These are phyloP conservation scores for Pleuronectes platessa DNA, from an alignment of 2,113 vertebrate species.

Conservation along the genomic window DNA sequence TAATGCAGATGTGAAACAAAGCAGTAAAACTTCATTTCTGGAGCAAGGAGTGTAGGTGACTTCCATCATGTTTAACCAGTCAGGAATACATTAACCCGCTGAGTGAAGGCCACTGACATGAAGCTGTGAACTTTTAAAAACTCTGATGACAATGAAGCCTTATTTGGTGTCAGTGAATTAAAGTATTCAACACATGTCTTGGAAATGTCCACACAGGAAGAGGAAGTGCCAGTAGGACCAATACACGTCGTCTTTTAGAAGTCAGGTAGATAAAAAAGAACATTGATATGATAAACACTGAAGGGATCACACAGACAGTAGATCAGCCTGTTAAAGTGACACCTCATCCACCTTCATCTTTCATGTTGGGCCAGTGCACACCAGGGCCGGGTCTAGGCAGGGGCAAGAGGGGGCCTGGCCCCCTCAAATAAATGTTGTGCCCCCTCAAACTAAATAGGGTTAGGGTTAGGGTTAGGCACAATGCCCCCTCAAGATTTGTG, in stretches of 20 bases:
- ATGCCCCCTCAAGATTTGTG: no score
- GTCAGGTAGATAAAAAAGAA: conserved; percentile 32
- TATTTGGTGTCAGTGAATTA: neutral
- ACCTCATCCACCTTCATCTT: neutral
- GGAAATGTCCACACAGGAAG: conserved; percentile 34
- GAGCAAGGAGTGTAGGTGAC: neutral
- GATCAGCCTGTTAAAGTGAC: neutral
- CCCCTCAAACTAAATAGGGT: no score
- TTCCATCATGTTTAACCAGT: neutral
- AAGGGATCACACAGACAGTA: neutral
- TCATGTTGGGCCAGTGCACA: no score
- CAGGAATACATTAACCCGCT: neutral
- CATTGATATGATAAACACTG: neutral
- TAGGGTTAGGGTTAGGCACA: no score
- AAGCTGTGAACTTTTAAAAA: neutral
- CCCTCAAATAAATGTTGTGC: no score
- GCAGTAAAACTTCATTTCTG: conserved; percentile 1
- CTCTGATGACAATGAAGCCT: neutral
- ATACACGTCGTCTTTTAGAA: conserved; percentile 20
- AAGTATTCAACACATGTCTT: neutral
- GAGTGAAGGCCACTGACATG: no score
- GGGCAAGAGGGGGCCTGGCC: no score
- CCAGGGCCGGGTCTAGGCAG: no score
- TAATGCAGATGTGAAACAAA: neutral
- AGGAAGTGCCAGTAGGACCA: conserved; percentile 49